Evolutionary conservation across 2,888 invertebrate genomes (phyloP), one percentile per base, ranked within the genome.

Genomic region (Subacronicta megacephala): DNA sequence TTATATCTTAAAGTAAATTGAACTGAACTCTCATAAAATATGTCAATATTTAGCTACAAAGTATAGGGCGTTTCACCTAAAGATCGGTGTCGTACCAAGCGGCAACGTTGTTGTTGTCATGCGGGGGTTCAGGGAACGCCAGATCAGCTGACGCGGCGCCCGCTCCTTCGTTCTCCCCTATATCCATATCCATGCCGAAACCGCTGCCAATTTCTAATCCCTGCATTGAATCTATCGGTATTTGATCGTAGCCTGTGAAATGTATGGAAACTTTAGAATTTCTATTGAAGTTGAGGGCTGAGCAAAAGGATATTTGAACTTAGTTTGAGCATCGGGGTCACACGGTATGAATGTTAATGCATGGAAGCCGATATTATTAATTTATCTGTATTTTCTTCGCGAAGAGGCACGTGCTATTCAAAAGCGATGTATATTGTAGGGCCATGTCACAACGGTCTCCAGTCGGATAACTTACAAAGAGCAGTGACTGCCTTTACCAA

Each of bases 1-100:
- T 26, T 50, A 40, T 15, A 46, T 5, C 50, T 65, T 50, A 64
- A 33, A 54, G 7, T 64, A 64, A 67, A 71, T 67, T 70, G 66
- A 67, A 67, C 65, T 69, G 56, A 54, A 60, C 23, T 65, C 18
- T 62, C 26, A 17, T 63, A 40, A 40, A 46, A 50, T 47, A 45
- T 64, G 51, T 70, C 20, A 29, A 44, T 51, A 33, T 43, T 40
- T 58, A 54, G 44, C 47, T 53, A 51, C 40, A 58, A 13, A 45
- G 6, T 33, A 51, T 13, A 42, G 31, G 54, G 17, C 0, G 4
- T 37, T 6, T 18, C 35, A 41, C 63, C 91, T 96, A 99, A 85
- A 99, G 96, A 93, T 99, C 99, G 74, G 99, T 99, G 94, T 99
- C 99, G 93, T 99, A 99, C 99, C 99, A 99, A 81, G 98, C 98